Evolutionary conservation across 2,797 vertebrate genomes (phyloP), one percentile per base, ranked within the genome.

Genomic region (Knipowitschia caucasica): DNA sequence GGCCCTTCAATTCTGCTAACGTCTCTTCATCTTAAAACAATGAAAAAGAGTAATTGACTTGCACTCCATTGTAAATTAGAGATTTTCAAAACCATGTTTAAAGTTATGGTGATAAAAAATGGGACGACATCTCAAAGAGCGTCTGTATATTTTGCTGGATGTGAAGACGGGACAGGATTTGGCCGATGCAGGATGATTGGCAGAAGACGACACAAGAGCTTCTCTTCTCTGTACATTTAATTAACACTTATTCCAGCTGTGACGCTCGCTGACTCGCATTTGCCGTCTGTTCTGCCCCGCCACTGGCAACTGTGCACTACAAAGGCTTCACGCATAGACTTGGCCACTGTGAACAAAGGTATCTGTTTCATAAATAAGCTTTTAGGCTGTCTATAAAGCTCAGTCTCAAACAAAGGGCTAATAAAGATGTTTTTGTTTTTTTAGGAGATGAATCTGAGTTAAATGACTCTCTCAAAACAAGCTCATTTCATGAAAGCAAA

Each of bases 201-300:
- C 44, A 53, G 53, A 33, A n/a, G 23, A n/a, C 11, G 5, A 25
- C 24, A 43, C 21, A 50, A 67, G 68, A 50, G 39, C 50, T 56
- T n/a, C 43, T 69, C 56, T 60, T 50, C 35, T 58, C 50, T 51
- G 53, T 45, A 66, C 67, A 60, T 58, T 71, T 65, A 69, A 73
- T 76, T 56, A 82, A 62, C 60, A 43, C 57, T 43, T 75, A 40
- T 24, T 50, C 42, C 68, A 73, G 73, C 60, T 67, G 65, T 64
- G 62, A 60, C 68, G 64, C 55, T 67, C 43, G 64, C 59, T 42
- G 56, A 53, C 62, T 38, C 31, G 26, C 43, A 29, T 12, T n/a
- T 50, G 12, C 72, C 70, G 71, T 76, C 71, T 77, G 68, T 24
- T 71, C 56, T 20, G 24, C 31, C 36, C 31, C n/a, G 45, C 66